Evolutionary conservation across 1,140 invertebrate genomes (phyloP).

Genomic region (silkworm (Bombyx mori)): DNA sequence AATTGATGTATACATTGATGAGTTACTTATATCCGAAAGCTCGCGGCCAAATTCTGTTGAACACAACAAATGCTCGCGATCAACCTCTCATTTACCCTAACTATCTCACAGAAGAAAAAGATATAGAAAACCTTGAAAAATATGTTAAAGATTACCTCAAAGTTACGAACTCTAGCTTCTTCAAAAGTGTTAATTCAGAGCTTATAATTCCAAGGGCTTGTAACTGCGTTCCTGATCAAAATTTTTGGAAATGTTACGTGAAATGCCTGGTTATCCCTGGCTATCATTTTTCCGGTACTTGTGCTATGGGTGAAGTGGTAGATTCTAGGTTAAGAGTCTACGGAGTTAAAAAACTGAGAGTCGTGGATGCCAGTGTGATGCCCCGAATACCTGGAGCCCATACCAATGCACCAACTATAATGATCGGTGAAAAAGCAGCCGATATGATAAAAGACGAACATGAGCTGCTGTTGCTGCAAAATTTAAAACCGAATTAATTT

Average conservation of each 20-base stretch:
- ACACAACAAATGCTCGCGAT: conserved; percentile 68
- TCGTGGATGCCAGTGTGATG: conserved; percentile 4
- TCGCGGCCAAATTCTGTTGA: conserved; percentile 63
- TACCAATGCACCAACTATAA: conserved; percentile 4
- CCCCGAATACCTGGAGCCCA: background rate
- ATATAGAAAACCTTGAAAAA: conserved; percentile 32
- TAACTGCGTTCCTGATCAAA: conserved; percentile 36
- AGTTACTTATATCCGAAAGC: conserved; percentile 62
- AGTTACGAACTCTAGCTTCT: conserved; percentile 74
- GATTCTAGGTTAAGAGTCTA: conserved; percentile 27
- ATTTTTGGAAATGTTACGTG: conserved; percentile 51
- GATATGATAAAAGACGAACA: conserved; percentile 3
- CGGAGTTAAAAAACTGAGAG: background rate
- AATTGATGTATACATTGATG: background rate
- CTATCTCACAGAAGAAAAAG: conserved; percentile 61
- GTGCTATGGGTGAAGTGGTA: conserved; percentile 68
- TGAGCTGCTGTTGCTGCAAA: too few species aligned
- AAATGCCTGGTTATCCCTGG: conserved; percentile 39
- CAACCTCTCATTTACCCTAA: conserved; percentile 74
- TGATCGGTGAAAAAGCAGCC: conserved; percentile 1
- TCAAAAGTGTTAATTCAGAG: conserved; percentile 18
- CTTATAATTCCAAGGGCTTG: conserved; percentile 15
- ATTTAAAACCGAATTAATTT: too few species aligned
- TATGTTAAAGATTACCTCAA: conserved; percentile 21
- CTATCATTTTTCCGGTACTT: conserved; percentile 68